phyloP scores from a whole-genome alignment of 2,113 vertebrate species.

The Nanorana parkeri region DNA sequence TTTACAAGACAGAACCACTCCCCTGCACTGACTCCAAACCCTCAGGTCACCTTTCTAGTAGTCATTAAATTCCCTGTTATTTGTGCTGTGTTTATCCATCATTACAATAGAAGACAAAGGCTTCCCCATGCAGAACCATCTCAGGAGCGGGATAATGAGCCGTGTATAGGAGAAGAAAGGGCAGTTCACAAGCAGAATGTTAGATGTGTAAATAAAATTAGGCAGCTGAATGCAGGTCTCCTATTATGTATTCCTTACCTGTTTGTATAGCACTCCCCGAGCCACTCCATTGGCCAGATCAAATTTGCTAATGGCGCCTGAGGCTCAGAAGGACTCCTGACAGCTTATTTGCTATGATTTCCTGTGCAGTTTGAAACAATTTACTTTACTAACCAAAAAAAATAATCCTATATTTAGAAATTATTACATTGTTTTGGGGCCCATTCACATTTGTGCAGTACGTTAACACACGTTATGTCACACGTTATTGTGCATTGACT shows the following conservation, averaged over 20 bases:
- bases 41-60: background rate
- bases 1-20: conserved; percentile 1
- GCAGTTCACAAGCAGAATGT: conserved; percentile 27
- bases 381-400: no score
- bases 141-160: conserved; percentile 41
- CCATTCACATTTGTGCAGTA: no score
- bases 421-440: no score
- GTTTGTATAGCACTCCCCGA: conserved; percentile 53
- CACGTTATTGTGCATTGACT: no score
- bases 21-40: conserved; percentile 1
- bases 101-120: conserved; percentile 26
- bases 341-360: background rate
- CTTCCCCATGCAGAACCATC: background rate
- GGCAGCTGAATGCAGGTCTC: conserved; percentile 44
- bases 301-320: conserved; percentile 22
- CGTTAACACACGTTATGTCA: no score
- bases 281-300: conserved; percentile 2
- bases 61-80: background rate
- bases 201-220: conserved; percentile 60
- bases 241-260: background rate
- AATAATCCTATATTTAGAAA: no score
- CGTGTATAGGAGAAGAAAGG: background rate
- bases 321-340: background rate
- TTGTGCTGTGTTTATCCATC: background rate
- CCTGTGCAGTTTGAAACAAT: no score